Evolutionary conservation across 2,113 vertebrate species (phyloP).

Genomic region (Laticauda laticaudata): DNA sequence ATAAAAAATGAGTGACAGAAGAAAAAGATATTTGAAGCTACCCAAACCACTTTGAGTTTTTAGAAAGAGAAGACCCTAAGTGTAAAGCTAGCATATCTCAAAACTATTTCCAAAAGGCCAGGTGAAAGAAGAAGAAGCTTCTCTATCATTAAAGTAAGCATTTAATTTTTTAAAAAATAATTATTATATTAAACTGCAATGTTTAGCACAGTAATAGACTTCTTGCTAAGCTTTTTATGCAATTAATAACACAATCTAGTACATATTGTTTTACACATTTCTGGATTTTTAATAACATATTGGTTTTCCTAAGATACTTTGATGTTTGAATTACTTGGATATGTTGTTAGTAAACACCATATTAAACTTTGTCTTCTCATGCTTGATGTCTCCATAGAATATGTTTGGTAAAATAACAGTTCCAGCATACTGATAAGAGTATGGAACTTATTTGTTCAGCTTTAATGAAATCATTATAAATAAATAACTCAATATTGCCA

Average conservation of each 20-base stretch:
- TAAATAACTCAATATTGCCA: background rate
- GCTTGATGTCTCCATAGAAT: background rate
- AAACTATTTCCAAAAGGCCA: constrained; percentile 56
- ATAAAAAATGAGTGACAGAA: constrained; percentile 61
- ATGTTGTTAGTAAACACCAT: background rate
- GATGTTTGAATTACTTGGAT: constrained; percentile 6
- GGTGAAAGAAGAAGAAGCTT: constrained; percentile 59
- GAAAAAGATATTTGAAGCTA: constrained; percentile 53
- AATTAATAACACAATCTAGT: background rate
- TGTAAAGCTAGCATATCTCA: constrained; percentile 54
- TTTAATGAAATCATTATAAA: background rate
- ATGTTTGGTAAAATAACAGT: background rate
- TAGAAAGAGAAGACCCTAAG: constrained; percentile 56
- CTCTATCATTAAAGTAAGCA: constrained; percentile 65
- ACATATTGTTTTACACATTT: background rate
- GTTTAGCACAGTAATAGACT: constrained; percentile 32
- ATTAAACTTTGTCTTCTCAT: background rate
- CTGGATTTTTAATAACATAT: constrained; percentile 13
- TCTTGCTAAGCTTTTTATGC: constrained; percentile 17
- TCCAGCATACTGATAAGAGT: background rate
- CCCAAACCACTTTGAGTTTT: constrained; percentile 44
- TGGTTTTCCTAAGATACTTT: constrained; percentile 15
- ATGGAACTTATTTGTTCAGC: background rate
- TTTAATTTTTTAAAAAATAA: constrained; percentile 33
- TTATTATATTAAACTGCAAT: constrained; percentile 34